These are phyloP conservation scores for Bugula neritina DNA, from an alignment of 2,888 invertebrate genomes.

Conservation along the genomic window DNA sequence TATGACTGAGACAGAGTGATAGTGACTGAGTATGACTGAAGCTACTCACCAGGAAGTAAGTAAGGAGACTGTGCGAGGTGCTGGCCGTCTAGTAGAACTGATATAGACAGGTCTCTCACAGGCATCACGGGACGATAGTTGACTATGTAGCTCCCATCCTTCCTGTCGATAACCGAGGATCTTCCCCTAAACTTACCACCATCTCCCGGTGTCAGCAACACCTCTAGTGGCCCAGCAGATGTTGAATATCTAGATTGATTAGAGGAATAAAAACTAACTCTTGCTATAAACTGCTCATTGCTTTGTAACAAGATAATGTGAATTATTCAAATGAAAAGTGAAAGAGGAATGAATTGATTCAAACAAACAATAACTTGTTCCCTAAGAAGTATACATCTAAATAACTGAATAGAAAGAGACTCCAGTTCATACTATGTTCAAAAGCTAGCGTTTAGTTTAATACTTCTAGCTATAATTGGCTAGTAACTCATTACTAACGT, in stretches of 20 bases:
- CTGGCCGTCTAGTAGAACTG: slow-evolving; percentile 62
- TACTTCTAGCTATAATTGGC: no score
- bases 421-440: no score
- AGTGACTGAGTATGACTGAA: no score
- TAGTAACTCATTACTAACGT: no score
- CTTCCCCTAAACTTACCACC: slow-evolving; percentile 58
- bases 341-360: not conserved
- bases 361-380: no score
- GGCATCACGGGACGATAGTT: slow-evolving; percentile 62
- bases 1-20: no score
- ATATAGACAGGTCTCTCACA: slow-evolving; percentile 67
- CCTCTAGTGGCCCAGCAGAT: slow-evolving; percentile 55
- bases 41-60: slow-evolving; percentile 63
- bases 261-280: no score
- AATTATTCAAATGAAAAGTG: no score
- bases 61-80: slow-evolving; percentile 65
- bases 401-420: no score
- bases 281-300: not conserved
- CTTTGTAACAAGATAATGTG: not conserved
- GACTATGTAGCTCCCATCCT: slow-evolving; percentile 76
- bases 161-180: slow-evolving; percentile 71
- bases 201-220: slow-evolving; percentile 57
- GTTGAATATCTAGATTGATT: slow-evolving; percentile 5
- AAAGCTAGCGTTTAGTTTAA: no score
- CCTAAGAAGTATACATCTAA: no score